Evolutionary conservation across 2,113 vertebrate species (phyloP).

Genomic region (Notothenia coriiceps): DNA sequence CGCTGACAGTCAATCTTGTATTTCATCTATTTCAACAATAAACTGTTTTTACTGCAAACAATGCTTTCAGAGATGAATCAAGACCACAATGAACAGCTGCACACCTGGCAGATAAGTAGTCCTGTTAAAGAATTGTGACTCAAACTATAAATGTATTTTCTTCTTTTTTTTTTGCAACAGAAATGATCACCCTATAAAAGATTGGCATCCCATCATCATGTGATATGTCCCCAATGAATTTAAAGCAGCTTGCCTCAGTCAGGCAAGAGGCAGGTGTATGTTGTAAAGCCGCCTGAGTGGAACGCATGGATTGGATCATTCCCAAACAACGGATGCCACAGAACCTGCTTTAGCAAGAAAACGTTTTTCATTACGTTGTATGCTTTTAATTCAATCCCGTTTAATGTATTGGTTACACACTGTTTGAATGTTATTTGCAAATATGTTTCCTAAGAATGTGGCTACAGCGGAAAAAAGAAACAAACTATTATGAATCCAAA

Average conservation of each 20-base stretch:
- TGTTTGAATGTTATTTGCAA: background rate
- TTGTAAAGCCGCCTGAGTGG: too few relatives aligned
- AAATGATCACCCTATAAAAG: background rate
- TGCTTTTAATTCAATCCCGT: background rate
- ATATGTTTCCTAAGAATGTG: background rate
- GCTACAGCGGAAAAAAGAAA: background rate
- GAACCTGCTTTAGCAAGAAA: background rate
- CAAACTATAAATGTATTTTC: background rate
- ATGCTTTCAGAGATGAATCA: conserved; percentile 20
- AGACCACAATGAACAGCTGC: conserved; percentile 16
- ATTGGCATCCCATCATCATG: background rate
- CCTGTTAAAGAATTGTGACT: background rate
- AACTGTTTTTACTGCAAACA: conserved; percentile 4
- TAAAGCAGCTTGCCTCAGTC: background rate
- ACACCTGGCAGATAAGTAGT: conserved; percentile 10
- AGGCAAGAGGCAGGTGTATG: background rate
- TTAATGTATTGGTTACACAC: background rate
- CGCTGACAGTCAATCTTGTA: conserved; percentile 19
- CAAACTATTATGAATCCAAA: background rate
- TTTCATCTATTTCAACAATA: conserved; percentile 14
- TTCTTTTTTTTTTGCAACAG: background rate
- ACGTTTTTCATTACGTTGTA: too few relatives aligned
- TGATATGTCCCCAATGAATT: background rate
- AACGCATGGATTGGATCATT: background rate
- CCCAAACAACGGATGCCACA: background rate